Conservation (phyloP, 2,113 vertebrate species). For the Chrysemys picta region DNA sequence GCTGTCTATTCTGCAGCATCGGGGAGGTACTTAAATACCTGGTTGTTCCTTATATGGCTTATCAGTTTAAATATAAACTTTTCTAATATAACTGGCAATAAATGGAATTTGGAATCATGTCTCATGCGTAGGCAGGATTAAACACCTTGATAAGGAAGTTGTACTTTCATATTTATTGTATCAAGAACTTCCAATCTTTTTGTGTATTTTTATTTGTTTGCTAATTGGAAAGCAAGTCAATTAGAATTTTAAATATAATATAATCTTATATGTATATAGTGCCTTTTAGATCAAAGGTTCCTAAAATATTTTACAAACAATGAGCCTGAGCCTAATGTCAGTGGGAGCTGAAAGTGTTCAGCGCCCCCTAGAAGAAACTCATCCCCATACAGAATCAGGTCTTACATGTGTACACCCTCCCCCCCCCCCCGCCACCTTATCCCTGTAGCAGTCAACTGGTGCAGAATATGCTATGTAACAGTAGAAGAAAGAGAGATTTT, state of each 20-base stretch:
- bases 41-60: neutral
- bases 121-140: neutral
- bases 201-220: neutral
- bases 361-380: neutral
- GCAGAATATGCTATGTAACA: neutral
- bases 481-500: neutral
- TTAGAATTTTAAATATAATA: neutral
- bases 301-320: neutral
- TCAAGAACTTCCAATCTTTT: neutral
- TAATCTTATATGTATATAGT: neutral
- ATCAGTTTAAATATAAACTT: neutral
- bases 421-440: too few relatives aligned
- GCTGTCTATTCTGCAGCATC: rapidly evolving
- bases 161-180: neutral
- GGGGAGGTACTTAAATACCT: neutral
- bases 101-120: neutral
- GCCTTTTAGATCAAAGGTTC: neutral
- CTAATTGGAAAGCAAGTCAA: neutral
- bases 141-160: neutral
- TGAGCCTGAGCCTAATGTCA: rapidly evolving
- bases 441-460: neutral
- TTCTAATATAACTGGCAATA: neutral
- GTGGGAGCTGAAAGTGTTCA: neutral
- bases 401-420: neutral
- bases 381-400: neutral